Percentiles rank a stretch among this genome's conserved stretches.
phyloP scores from a whole-genome alignment of 2,113 vertebrate species.

The Arizona elegans region DNA sequence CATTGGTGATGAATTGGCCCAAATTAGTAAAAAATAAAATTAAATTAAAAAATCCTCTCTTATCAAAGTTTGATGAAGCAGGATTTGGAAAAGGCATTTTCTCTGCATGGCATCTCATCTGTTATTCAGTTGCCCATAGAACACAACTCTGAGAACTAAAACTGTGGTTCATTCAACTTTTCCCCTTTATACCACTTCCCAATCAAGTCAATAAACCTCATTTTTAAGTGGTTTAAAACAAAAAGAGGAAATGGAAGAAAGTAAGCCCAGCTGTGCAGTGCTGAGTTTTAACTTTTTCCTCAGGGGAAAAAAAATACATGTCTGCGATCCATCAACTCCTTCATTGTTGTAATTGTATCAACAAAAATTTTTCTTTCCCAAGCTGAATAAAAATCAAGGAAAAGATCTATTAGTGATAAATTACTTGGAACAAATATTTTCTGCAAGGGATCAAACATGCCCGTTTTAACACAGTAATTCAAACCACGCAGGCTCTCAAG shows the following conservation, averaged over 20 bases:
- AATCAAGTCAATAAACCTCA: not conserved
- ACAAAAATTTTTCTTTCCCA: not conserved
- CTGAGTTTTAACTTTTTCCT: not conserved
- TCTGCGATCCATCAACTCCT: not conserved
- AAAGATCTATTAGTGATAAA: not conserved
- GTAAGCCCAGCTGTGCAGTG: not conserved
- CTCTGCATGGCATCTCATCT: not conserved
- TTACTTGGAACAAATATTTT: not conserved
- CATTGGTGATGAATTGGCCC: not conserved
- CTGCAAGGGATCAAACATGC: not conserved
- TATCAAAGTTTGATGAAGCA: not conserved
- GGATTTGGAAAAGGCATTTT: not conserved
- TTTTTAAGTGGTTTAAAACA: not conserved
- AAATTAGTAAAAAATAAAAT: not conserved
- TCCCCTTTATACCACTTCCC: not conserved
- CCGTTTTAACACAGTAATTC: not conserved
- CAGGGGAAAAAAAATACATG: not conserved
- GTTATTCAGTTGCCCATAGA: not conserved
- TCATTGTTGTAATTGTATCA: not conserved
- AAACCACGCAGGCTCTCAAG: constrained; percentile 12
- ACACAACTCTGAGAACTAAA: not conserved
- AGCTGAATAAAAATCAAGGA: not conserved
- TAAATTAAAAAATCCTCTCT: not conserved
- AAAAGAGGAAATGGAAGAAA: not conserved
- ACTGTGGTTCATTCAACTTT: not conserved